A percentile compares a stretch with the other conserved stretches of the same genome.
Conservation (phyloP, 2,797 vertebrate genomes). For the Benthosema pterotum region DNA sequence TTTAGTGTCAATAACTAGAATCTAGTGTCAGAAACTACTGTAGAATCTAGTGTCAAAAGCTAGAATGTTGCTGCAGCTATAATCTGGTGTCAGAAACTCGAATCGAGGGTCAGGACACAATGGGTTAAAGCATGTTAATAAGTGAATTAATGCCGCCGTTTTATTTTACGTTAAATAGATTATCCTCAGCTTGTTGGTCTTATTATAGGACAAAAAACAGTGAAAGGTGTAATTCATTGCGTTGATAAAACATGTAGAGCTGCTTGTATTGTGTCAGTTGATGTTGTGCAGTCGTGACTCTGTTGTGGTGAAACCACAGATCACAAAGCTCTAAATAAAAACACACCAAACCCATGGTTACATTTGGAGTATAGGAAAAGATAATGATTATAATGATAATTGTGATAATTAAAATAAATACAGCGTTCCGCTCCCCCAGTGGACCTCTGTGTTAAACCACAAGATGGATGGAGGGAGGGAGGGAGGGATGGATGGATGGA, state of each 20-base stretch:
- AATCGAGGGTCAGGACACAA: no score
- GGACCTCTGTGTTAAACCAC: neutral
- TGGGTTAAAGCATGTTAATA: no score
- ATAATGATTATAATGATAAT: neutral
- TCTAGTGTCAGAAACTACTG: no score
- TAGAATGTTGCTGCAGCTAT: no score
- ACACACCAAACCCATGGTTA: neutral
- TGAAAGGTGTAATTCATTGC: neutral
- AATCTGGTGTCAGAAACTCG: no score
- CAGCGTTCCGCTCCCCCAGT: neutral
- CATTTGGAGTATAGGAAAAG: neutral
- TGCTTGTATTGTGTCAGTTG: neutral
- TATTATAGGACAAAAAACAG: neutral
- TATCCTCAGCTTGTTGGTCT: neutral
- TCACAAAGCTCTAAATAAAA: neutral
- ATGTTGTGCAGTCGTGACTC: neutral
- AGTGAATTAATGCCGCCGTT: neutral
- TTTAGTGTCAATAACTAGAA: no score
- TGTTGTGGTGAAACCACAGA: conserved; percentile 1
- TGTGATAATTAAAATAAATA: conserved; percentile 11
- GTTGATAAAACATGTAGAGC: neutral
- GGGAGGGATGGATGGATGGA: neutral
- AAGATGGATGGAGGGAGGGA: neutral
- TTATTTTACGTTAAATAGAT: neutral
- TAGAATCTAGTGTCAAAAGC: no score